These are phyloP conservation scores for Craniophora ligustri DNA, from an alignment of 2,888 invertebrate genomes.

Conservation along the genomic window DNA sequence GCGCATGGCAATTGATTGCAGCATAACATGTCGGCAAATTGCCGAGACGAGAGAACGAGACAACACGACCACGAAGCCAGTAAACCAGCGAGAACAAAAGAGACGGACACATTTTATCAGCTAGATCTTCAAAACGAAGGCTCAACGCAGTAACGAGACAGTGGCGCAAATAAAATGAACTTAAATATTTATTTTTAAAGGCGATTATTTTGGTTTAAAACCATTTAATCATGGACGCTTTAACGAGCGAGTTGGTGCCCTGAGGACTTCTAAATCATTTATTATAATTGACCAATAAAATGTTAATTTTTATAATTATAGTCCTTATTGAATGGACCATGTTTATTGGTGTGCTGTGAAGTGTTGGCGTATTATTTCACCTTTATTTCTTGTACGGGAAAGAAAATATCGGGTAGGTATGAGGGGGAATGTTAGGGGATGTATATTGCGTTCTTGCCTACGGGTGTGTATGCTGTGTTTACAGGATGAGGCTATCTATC, in stretches of 20 bases:
- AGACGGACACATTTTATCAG: constrained; percentile 23
- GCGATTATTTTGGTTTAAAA: constrained; percentile 81
- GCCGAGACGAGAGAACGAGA: constrained; percentile 73
- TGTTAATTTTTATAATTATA: constrained; percentile 77
- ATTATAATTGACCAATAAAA: constrained; percentile 83
- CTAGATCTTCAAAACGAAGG: constrained; percentile 62
- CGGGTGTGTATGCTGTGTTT: too few relatives aligned
- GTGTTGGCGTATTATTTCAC: constrained; percentile 28
- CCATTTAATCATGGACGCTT: constrained; percentile 75
- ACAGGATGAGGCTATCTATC: too few relatives aligned
- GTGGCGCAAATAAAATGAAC: constrained; percentile 68
- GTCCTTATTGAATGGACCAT: constrained; percentile 54
- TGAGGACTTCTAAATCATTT: constrained; percentile 73
- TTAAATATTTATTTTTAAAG: constrained; percentile 78
- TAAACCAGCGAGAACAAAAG: constrained; percentile 57
- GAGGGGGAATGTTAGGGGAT: not conserved
- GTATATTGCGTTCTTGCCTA: constrained; percentile 1
- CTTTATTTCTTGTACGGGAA: constrained; percentile 23
- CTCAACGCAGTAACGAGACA: constrained; percentile 64
- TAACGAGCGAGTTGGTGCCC: constrained; percentile 66
- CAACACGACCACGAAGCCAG: constrained; percentile 26
- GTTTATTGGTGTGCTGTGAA: constrained; percentile 38
- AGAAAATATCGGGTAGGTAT: constrained; percentile 27
- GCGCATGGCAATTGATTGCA: constrained; percentile 89
- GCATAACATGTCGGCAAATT: constrained; percentile 87